A percentile compares a stretch with the other conserved stretches of the same genome.
These are phyloP conservation scores for Phalloptychus januarius DNA, from an alignment of 2,797 vertebrate species.

Conservation along the genomic window DNA sequence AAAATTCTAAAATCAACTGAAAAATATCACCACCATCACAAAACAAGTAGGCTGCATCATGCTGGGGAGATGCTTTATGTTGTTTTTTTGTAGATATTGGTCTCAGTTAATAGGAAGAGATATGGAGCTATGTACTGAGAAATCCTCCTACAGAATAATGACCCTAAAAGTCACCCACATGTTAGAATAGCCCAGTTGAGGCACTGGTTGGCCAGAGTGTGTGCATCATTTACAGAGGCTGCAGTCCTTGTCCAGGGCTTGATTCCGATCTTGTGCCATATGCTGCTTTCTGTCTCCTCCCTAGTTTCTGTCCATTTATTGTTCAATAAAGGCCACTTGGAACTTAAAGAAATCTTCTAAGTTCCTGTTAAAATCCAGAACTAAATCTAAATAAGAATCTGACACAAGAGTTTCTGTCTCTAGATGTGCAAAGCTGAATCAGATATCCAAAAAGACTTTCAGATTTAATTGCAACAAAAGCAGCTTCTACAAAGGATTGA, in stretches of 20 bases:
- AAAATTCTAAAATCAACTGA: not conserved
- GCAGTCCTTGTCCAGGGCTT: not conserved
- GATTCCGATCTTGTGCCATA: not conserved
- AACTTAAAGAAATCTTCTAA: not conserved
- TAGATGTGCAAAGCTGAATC: not conserved
- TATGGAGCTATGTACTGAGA: not conserved
- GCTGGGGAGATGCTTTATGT: not conserved
- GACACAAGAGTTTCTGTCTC: not conserved
- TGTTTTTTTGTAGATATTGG: not conserved
- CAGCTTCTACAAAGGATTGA: not conserved
- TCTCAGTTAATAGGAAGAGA: not conserved
- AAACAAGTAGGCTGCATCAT: not conserved
- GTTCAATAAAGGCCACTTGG: not conserved
- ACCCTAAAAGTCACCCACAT: not conserved
- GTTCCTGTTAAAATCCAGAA: not conserved
- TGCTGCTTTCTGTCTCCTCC: not conserved
- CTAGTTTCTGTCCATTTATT: not conserved
- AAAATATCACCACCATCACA: not conserved
- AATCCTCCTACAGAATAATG: not conserved
- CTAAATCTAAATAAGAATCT: not conserved
- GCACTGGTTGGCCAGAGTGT: not conserved
- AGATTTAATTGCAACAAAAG: not conserved
- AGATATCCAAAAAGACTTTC: not conserved
- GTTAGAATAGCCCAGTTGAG: not conserved
- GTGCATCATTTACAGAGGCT: not conserved